Base-by-base conservation (phyloP, 2,888 invertebrate genomes). In the Tanypteryx hageni region DNA sequence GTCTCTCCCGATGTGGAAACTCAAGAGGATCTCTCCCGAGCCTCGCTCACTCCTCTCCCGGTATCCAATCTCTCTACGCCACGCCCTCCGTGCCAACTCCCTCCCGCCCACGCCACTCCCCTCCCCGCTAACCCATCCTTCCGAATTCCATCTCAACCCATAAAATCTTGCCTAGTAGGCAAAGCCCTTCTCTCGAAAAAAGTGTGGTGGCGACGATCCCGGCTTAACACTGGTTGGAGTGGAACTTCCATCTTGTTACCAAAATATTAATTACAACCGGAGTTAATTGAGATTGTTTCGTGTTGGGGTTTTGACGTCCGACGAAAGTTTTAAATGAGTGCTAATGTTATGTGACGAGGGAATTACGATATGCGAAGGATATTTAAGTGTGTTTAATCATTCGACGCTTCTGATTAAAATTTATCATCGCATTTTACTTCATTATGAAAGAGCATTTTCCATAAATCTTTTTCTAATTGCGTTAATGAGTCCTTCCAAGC, bases 1-100 rank as follows among this genome's bases (percentile, higher is more conserved):
- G 83, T 83, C 83, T 83, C 83, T 31, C 57, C 57, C 83, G 83
- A 56, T 83, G 83, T 57, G 83, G 83, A 83, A 83, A 83, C 83
- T 83, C 57, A 16, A n/a, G n/a, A 83, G 83, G 27, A 56, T 83
- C 10, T n/a, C 44, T 44, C 44, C 44, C 44, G 44, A 44, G 3
- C 44, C 44, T 44, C 44, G 1, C 44, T 44, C 44, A 5, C 44
- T 44, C 44, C 44, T 44, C 44, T 44, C 83, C 57, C 44, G 44
- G 44, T 44, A 44, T 44, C 44, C 44, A 44, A 44, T 44, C 44
- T 44, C 44, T 44, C 44, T 44, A 1, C 5, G 3, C 44, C 56
- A 11, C 57, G 10, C 56, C 9, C 57, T 18, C 0, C 57, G n/a
- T n/a, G n/a, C n/a, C n/a, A n/a, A n/a, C n/a, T 4, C 57, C 83